These are phyloP conservation scores for Nebria ingens DNA, from an alignment of 1,140 invertebrate species.

Conservation along the genomic window DNA sequence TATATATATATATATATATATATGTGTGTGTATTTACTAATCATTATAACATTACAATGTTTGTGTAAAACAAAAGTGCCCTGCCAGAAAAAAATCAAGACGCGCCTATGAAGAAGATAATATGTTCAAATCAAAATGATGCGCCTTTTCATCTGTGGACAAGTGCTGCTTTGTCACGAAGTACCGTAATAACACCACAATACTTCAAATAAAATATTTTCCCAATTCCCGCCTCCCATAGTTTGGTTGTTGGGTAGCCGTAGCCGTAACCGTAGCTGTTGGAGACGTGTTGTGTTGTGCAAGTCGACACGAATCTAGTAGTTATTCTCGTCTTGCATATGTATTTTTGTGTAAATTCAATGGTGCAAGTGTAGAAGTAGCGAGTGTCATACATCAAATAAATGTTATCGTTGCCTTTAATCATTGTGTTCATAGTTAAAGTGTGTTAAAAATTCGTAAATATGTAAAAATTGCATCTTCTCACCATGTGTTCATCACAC, in stretches of 20 bases:
- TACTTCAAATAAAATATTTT: too few relatives aligned
- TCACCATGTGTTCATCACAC: not conserved
- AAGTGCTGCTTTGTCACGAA: too few relatives aligned
- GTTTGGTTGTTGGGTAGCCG: slow-evolving; percentile 4
- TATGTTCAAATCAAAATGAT: too few relatives aligned
- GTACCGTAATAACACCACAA: too few relatives aligned
- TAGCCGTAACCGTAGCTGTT: not conserved
- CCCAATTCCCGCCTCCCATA: not conserved
- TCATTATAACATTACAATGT: too few relatives aligned
- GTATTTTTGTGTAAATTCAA: not conserved
- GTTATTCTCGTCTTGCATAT: not conserved
- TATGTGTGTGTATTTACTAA: too few relatives aligned
- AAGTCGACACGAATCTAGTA: not conserved
- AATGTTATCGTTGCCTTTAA: not conserved
- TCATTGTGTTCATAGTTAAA: not conserved
- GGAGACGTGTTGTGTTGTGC: not conserved
- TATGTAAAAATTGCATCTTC: not conserved
- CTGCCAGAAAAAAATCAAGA: too few relatives aligned
- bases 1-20: too few relatives aligned
- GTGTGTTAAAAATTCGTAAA: not conserved
- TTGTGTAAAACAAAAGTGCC: too few relatives aligned
- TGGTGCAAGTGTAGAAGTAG: not conserved
- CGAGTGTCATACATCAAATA: not conserved
- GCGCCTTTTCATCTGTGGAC: too few relatives aligned
- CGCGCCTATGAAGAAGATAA: too few relatives aligned